Percentiles rank a stretch among this genome's conserved stretches.
These are phyloP conservation scores for Thamnaconus septentrionalis DNA, from an alignment of 2,113 vertebrate genomes.

Conservation along the genomic window DNA sequence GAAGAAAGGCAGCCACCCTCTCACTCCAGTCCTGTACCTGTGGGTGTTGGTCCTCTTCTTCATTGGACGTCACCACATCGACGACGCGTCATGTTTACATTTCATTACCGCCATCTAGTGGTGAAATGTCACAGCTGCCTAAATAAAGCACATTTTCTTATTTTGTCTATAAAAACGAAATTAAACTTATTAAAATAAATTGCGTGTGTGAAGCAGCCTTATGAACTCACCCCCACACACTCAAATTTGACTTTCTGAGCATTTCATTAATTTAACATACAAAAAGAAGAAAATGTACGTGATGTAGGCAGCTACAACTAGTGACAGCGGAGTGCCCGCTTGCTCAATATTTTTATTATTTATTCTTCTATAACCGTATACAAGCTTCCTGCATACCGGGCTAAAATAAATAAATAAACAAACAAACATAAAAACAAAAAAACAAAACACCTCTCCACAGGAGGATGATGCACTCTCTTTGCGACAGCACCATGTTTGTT, in stretches of 20 bases:
- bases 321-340: too few relatives aligned
- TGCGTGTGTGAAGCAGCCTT: too few relatives aligned
- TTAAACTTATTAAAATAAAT: too few relatives aligned
- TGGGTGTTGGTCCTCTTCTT: slow-evolving; percentile 31
- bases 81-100: neutral
- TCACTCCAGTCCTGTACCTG: slow-evolving; percentile 5
- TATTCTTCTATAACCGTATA: neutral
- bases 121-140: neutral
- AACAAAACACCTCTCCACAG: slow-evolving; percentile 7
- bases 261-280: too few relatives aligned
- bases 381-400: slow-evolving; percentile 8
- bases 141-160: neutral
- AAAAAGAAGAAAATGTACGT: too few relatives aligned
- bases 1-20: neutral
- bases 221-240: too few relatives aligned
- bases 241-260: too few relatives aligned
- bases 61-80: neutral
- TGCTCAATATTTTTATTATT: neutral
- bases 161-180: too few relatives aligned
- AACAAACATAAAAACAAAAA: neutral
- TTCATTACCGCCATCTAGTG: slow-evolving; percentile 12
- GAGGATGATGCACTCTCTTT: slow-evolving; percentile 2
- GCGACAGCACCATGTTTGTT: slow-evolving; percentile 9
- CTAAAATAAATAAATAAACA: too few relatives aligned
- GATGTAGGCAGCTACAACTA: too few relatives aligned